Evolutionary conservation across 2,888 invertebrate genomes (phyloP).

Genomic region (Sarcophaga rosellei): DNA sequence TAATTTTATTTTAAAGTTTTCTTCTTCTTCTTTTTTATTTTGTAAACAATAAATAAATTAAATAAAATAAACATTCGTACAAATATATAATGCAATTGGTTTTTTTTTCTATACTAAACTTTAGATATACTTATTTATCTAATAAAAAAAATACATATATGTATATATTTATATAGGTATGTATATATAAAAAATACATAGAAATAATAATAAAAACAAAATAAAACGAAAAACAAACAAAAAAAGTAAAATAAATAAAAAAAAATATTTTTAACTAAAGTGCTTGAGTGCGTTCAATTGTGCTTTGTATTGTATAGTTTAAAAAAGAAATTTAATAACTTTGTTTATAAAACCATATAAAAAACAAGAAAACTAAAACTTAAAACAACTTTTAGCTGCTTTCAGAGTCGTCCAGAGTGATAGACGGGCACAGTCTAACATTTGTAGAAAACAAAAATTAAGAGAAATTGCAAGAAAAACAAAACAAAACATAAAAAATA

Average conservation of each 20-base stretch:
- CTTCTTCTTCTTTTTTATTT: constrained; percentile 26
- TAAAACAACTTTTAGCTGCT: constrained; percentile 58
- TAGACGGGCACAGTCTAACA: background rate
- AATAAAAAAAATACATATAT: constrained; percentile 41
- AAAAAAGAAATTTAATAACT: constrained; percentile 26
- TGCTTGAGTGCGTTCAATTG: constrained; percentile 65
- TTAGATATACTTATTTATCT: constrained; percentile 45
- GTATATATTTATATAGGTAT: no score
- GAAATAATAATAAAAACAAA: no score
- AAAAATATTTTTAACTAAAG: constrained; percentile 48
- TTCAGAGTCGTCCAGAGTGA: constrained; percentile 33
- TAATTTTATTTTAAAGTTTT: constrained; percentile 35
- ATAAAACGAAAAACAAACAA: constrained; percentile 26
- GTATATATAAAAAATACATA: no score
- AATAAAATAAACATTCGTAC: constrained; percentile 51
- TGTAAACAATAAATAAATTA: constrained; percentile 64
- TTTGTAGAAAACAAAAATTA: constrained; percentile 11
- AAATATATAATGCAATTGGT: constrained; percentile 44
- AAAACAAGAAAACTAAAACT: constrained; percentile 17
- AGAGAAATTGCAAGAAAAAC: constrained; percentile 22
- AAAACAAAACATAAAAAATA: constrained; percentile 36
- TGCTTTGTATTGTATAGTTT: constrained; percentile 52
- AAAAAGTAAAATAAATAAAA: constrained; percentile 16
- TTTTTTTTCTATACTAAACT: constrained; percentile 48
- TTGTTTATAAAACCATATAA: background rate